Base-by-base conservation (phyloP, 2,797 vertebrate species). In the Avahi laniger region DNA sequence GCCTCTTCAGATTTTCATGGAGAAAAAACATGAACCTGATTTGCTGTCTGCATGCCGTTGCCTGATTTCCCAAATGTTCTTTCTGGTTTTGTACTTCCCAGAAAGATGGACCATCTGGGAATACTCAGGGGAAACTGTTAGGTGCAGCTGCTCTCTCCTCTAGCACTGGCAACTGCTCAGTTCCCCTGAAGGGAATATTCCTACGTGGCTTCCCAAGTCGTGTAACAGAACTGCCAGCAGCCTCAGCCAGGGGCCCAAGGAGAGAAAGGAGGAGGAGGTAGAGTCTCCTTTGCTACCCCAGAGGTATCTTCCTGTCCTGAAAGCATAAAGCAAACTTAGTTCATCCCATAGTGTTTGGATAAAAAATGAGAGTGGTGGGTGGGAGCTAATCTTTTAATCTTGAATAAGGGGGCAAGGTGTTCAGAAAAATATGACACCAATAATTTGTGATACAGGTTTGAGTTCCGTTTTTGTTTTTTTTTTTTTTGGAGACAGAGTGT, bases 361-460 rank as follows among this genome's bases (percentile, higher is more conserved):
- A 7, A 81, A 89, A 91, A 95, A 38, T 24, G 17, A 87, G 85
- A 91, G 26, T 54, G 28, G 46, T 38, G n/a, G 20, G 8, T 38
- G 4, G 10, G 80, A 93, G n/a, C 33, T 85, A 20, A 89, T 65
- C 14, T 75, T 86, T 92, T 85, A 20, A 89, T 65, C 14, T 75
- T 86, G 90, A 84, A 79, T 59, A 79, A 78, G 79, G 57, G 26
- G 63, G 33, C 1, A 41, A 13, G 30, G 11, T 90, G 38, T 91
- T 76, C 24, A 43, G 41, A 65, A 86, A 96, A 83, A 48, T 65
- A 50, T 11, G 22, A 50, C 63, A 35, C 10, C 30, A 65, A 13
- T 84, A 78, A 78, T 91, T 95, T 91, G 69, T 89, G 50, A 48
- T 46, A 46, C 94, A 95, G 17, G 3, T 24, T 96, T 80, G 52